phyloP scores from a whole-genome alignment of 1,140 invertebrate species.

The Lasioglossum baleicum region DNA sequence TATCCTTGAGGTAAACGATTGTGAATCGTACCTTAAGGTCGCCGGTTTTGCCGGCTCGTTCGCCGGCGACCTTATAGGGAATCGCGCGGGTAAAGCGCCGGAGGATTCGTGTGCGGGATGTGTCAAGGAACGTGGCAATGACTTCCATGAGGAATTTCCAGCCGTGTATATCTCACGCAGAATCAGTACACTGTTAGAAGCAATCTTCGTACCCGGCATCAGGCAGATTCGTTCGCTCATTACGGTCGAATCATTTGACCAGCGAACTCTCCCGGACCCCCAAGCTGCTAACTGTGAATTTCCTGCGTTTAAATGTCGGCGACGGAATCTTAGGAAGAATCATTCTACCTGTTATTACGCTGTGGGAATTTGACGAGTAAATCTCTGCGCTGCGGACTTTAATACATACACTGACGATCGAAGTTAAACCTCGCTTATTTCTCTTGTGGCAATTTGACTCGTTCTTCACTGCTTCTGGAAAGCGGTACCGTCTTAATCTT shows the following conservation, averaged over 20 bases:
- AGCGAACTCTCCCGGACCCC: neutral
- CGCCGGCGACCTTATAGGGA: slow-evolving; percentile 7
- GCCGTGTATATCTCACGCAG: neutral
- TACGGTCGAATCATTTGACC: neutral
- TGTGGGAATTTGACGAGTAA: too few relatives aligned
- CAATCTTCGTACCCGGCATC: neutral
- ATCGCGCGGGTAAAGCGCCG: neutral
- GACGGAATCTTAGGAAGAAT: too few relatives aligned
- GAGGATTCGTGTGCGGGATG: slow-evolving; percentile 10
- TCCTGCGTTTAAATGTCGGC: neutral
- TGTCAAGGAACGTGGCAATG: neutral
- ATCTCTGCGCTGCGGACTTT: too few relatives aligned
- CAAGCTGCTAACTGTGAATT: neutral
- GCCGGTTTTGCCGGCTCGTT: neutral
- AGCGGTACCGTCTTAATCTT: too few relatives aligned
- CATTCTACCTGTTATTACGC: too few relatives aligned
- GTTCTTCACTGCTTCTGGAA: too few relatives aligned
- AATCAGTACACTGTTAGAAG: neutral
- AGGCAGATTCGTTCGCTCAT: neutral
- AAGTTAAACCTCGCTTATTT: too few relatives aligned
- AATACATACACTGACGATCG: too few relatives aligned
- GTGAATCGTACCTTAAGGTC: slow-evolving; percentile 3
- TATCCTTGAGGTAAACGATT: slow-evolving; percentile 9
- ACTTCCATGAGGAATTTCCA: neutral
- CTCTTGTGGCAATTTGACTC: too few relatives aligned